Conservation (phyloP, 2,797 vertebrate species). For the Oreochromis grahami region DNA sequence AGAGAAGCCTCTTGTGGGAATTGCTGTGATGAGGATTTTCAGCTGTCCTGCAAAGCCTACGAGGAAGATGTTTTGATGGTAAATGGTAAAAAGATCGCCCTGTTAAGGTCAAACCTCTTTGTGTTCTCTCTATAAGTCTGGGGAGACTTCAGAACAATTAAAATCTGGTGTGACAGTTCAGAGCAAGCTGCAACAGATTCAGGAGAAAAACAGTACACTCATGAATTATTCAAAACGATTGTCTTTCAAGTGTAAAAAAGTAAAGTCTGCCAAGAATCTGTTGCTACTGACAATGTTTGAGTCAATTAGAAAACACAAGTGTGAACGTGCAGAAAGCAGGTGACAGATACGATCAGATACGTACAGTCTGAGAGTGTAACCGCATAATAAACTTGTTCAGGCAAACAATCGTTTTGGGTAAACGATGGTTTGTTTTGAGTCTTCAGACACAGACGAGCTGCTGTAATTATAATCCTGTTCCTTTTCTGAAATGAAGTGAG, state of each 20-base stretch:
- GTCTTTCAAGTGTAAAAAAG: constrained; percentile 46
- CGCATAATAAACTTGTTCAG: neutral
- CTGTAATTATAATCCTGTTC: constrained; percentile 37
- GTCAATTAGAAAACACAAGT: constrained; percentile 8
- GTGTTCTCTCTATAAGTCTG: constrained; percentile 5
- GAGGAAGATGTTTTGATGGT: constrained; percentile 29
- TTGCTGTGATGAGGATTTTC: neutral
- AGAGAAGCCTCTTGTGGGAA: neutral
- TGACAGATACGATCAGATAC: neutral
- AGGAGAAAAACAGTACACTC: constrained; percentile 27
- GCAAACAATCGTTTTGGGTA: neutral
- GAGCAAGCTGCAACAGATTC: constrained; percentile 33
- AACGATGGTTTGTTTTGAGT: neutral
- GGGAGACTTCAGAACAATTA: constrained; percentile 40
- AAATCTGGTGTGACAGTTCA: constrained; percentile 43
- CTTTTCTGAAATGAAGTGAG: constrained; percentile 35
- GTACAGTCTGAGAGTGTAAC: neutral
- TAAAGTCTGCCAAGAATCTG: constrained; percentile 37
- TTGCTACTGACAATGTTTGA: constrained; percentile 29
- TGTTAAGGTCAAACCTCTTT: constrained; percentile 47
- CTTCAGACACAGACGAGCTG: neutral
- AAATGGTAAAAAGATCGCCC: constrained; percentile 24
- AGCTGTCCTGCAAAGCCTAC: neutral
- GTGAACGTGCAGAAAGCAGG: neutral
- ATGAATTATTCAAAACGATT: constrained; percentile 59